These are phyloP conservation scores for Drosophila triauraria DNA, from an alignment of 1,140 invertebrate species.

Conservation along the genomic window DNA sequence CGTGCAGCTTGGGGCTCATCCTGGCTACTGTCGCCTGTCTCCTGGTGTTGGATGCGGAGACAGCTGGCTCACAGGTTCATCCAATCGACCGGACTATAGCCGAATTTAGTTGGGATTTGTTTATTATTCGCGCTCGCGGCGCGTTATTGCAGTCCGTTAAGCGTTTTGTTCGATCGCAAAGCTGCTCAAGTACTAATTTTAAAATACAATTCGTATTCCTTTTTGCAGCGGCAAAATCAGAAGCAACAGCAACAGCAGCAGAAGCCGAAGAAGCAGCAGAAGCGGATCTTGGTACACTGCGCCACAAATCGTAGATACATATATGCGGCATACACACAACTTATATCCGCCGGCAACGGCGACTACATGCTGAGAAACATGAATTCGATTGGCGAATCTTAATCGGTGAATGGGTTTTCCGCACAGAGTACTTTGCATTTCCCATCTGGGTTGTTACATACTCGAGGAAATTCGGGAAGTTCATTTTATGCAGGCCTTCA, in stretches of 20 bases:
- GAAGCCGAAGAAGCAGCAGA: conserved; percentile 36
- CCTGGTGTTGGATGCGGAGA: conserved; percentile 3
- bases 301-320: conserved; percentile 60
- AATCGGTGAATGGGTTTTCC: conserved; percentile 51
- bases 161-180: conserved; percentile 84
- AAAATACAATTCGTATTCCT: conserved; percentile 81
- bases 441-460: neutral
- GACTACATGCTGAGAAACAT: conserved; percentile 74
- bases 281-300: conserved; percentile 72
- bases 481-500: neutral
- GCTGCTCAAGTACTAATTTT: conserved; percentile 85
- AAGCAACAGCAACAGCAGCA: conserved; percentile 40
- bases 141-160: conserved; percentile 63
- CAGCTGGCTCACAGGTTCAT: conserved; percentile 9
- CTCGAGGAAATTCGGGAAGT: neutral
- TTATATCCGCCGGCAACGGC: conserved; percentile 35
- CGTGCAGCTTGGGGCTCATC: conserved; percentile 88
- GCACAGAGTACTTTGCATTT: conserved; percentile 22
- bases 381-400: conserved; percentile 76
- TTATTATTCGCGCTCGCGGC: conserved; percentile 65
- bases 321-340: conserved; percentile 31
- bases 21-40: conserved; percentile 7
- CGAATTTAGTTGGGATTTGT: conserved; percentile 34
- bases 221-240: conserved; percentile 62
- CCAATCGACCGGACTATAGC: conserved; percentile 18